Conservation (phyloP, 2,113 vertebrate species). For the Lamprotornis superbus region DNA sequence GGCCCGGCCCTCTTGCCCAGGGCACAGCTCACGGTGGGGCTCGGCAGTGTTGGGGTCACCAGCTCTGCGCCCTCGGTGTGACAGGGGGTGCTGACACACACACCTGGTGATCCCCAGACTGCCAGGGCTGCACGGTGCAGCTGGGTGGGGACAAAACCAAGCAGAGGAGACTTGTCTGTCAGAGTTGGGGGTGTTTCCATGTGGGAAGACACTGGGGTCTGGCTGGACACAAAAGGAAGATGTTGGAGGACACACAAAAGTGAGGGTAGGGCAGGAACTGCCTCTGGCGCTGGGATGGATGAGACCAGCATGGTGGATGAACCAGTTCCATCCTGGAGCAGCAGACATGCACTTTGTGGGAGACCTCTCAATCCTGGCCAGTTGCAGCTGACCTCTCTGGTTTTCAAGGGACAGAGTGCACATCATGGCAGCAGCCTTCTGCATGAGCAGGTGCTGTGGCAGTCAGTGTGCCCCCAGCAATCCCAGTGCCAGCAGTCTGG, state of each 20-base stretch:
- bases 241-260: not conserved
- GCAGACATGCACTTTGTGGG: fast-evolving
- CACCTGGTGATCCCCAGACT: fast-evolving
- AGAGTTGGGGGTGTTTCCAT: not conserved
- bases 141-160: not conserved
- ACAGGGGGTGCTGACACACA: not conserved
- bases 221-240: not conserved
- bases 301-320: not conserved
- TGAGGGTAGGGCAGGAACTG: not conserved
- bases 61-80: not conserved
- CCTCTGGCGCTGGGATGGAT: not conserved
- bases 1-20: not conserved
- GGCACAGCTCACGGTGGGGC: not conserved
- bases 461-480: fast-evolving
- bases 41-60: not conserved
- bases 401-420: not conserved
- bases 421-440: fast-evolving
- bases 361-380: not conserved
- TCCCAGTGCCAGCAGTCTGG: not conserved
- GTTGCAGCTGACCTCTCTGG: not conserved
- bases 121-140: not conserved
- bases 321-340: not conserved
- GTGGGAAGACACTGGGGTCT: not conserved
- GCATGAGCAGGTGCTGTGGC: fast-evolving
- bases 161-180: not conserved